A percentile compares a stretch with the other conserved stretches of the same genome.
phyloP scores from a whole-genome alignment of 2,113 vertebrate species.

The Miniopterus natalensis region DNA sequence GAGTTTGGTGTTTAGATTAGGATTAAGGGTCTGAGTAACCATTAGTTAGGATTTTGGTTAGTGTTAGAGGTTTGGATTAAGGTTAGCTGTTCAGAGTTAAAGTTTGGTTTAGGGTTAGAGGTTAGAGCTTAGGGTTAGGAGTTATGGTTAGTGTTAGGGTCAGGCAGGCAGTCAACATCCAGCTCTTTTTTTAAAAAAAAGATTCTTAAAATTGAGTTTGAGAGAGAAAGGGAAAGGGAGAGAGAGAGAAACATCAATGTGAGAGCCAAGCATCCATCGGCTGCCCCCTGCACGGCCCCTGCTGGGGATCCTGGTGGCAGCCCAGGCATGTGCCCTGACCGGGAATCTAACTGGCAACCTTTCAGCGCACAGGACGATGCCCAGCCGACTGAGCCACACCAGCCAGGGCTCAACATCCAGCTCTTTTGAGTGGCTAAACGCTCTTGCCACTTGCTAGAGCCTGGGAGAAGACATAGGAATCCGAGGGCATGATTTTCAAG shows the following conservation, averaged over 20 bases:
- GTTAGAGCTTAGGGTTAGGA: neutral
- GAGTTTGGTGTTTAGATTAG: conserved; percentile 22
- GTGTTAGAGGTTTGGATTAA: conserved; percentile 38
- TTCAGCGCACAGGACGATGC: neutral
- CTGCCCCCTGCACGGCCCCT: neutral
- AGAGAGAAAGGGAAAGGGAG: neutral
- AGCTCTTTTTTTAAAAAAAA: neutral
- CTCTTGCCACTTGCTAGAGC: neutral
- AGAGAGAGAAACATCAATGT: neutral
- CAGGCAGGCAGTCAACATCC: neutral
- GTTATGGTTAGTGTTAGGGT: neutral
- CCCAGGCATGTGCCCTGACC: neutral
- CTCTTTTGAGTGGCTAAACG: neutral
- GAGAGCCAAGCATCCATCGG: too few species aligned
- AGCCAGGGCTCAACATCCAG: neutral
- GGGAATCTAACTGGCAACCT: neutral
- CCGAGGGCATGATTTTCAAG: neutral
- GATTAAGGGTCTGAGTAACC: neutral
- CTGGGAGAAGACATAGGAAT: neutral
- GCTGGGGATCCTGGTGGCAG: neutral
- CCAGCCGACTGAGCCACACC: neutral
- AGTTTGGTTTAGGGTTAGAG: conserved; percentile 5
- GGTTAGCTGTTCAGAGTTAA: conserved; percentile 14
- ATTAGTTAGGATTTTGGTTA: neutral
- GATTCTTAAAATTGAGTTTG: neutral